phyloP scores from a whole-genome alignment of 2,113 vertebrate species.

The Neolamprologus kungweensis region DNA sequence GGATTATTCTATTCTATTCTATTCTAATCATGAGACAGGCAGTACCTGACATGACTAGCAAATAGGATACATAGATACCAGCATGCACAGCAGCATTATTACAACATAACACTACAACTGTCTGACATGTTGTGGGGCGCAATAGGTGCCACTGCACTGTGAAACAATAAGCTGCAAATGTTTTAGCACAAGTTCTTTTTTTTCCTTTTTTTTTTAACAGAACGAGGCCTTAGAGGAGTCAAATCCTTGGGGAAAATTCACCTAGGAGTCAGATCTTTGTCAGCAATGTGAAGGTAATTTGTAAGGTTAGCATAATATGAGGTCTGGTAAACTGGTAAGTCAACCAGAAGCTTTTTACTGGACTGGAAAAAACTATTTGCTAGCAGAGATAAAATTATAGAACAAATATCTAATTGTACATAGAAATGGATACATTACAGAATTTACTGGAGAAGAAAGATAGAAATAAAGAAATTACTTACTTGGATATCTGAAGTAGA shows the following conservation, averaged over 20 bases:
- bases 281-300: slow-evolving; percentile 1
- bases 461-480: slow-evolving; percentile 65
- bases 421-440: neutral
- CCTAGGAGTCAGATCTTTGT: slow-evolving; percentile 5
- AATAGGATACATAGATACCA: neutral
- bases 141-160: neutral
- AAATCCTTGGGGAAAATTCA: neutral
- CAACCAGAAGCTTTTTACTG: neutral
- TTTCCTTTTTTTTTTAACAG: neutral
- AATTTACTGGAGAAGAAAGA: neutral
- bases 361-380: neutral
- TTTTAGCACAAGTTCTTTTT: neutral
- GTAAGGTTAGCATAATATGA: neutral
- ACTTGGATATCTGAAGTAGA: slow-evolving; percentile 97
- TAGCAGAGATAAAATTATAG: neutral
- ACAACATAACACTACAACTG: neutral
- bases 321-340: neutral
- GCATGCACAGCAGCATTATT: neutral
- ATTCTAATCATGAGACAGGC: no score
- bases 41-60: neutral
- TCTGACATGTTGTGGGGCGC: neutral
- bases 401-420: neutral
- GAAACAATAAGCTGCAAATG: neutral
- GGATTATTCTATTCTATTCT: no score
- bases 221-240: neutral